Evolutionary conservation across 2,797 vertebrate species (phyloP), one percentile per base, ranked within the genome.

Genomic region (Protosalanx chinensis): DNA sequence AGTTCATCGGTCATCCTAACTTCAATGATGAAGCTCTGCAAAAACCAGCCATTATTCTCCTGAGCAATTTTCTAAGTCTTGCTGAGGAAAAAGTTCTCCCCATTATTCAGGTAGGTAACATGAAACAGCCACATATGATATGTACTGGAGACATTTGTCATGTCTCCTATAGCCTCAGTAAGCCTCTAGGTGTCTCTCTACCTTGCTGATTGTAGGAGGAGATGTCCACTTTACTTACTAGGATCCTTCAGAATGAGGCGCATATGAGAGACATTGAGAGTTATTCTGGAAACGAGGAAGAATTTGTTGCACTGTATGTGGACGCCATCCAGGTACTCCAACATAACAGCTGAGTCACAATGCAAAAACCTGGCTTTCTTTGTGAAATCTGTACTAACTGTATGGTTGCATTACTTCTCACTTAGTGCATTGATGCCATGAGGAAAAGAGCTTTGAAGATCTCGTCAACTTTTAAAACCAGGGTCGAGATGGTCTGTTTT

Each of bases 321-420:
- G 89, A 93, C 79, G 72, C 75, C 6, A 86, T 87, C 67, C 81
- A 84, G 86, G 91, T 92, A 82, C 0, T 35, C 3, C 7, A 65
- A 6, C 32, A 13, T 4, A 51, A 8, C 46, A 51, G 5, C 13
- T 18, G 35, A n/a, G 18, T 71, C 51, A 18, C 27, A 30, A 27
- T 32, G 49, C 18, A 27, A 61, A 41, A 3, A 62, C n/a, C n/a
- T n/a, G n/a, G n/a, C n/a, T 61, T 6, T 12, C 18, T 46, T 29
- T 57, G 12, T 64, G 46, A 35, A 53, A 64, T 32, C 7, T 53
- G 46, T 37, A 27, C 37, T 51, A 53, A 29, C 6, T 27, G 1
- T 53, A 3, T 18, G 6, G 2, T 18, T 46, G 41, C 8, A 46
- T 46, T 46, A 10, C 29, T 0, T 29, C 3, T 7, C 3, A 6